A percentile compares a stretch with the other conserved stretches of the same genome.
phyloP scores from a whole-genome alignment of 2,113 vertebrate species.

The Dromaius novaehollandiae region DNA sequence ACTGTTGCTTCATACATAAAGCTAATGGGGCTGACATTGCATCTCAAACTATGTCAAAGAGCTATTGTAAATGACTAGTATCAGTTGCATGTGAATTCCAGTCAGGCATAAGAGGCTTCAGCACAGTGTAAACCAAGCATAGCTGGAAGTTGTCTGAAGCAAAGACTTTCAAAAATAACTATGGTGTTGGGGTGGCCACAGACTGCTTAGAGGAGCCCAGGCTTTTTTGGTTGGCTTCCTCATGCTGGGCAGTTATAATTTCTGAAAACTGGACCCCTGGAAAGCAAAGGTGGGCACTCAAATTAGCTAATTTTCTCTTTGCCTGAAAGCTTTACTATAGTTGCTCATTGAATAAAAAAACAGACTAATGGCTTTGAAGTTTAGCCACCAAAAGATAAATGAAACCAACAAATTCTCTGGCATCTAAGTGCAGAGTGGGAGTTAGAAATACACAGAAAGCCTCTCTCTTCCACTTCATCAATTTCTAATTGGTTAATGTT shows the following conservation, averaged over 20 bases:
- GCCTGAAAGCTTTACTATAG: not conserved
- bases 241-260: not conserved
- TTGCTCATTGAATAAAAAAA: not conserved
- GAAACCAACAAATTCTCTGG: not conserved
- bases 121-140: slow-evolving; percentile 37
- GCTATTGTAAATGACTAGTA: slow-evolving; percentile 60
- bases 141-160: slow-evolving; percentile 38
- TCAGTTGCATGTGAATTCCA: slow-evolving; percentile 59
- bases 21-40: slow-evolving; percentile 40
- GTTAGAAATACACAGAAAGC: not conserved
- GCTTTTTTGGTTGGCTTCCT: slow-evolving; percentile 8
- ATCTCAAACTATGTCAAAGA: slow-evolving; percentile 39
- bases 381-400: not conserved
- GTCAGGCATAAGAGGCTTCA: not conserved
- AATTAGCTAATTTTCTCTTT: not conserved
- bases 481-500: slow-evolving; percentile 19
- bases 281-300: not conserved
- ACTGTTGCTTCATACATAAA: slow-evolving; percentile 35
- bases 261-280: not conserved
- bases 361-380: not conserved
- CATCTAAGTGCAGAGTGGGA: not conserved
- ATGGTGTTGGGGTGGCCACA: slow-evolving; percentile 36
- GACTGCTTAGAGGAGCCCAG: not conserved
- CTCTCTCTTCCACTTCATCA: slow-evolving; percentile 14
- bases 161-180: slow-evolving; percentile 43